Conservation (phyloP, 2,797 vertebrate genomes). For the Lophotriccus pileatus region DNA sequence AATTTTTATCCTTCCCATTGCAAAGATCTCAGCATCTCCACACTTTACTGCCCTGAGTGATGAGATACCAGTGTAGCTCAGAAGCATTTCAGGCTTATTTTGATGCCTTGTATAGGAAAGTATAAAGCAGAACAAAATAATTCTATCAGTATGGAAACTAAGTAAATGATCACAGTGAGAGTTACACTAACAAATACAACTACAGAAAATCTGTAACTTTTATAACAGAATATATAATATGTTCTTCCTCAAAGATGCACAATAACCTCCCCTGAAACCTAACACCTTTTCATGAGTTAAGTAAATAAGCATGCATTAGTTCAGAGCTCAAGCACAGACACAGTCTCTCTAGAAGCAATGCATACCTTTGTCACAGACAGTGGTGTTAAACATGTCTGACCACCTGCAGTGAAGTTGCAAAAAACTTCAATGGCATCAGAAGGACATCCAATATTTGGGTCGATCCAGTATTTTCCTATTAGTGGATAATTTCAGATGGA, state of each 20-base stretch:
- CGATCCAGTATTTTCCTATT: constrained; percentile 95
- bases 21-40: neutral
- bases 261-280: neutral
- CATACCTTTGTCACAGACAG: constrained; percentile 86
- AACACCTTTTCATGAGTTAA: neutral
- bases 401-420: constrained; percentile 96
- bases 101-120: neutral
- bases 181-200: neutral
- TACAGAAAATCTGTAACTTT: neutral
- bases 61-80: neutral
- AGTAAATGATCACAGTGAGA: neutral
- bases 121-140: neutral
- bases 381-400: constrained; percentile 92
- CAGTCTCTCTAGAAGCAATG: neutral
- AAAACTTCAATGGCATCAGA: constrained; percentile 96
- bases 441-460: constrained; percentile 94
- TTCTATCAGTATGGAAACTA: neutral
- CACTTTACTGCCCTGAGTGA: neutral
- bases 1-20: neutral
- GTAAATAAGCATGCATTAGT: neutral
- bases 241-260: neutral
- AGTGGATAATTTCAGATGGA: neutral
- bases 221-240: neutral
- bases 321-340: neutral
- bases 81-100: neutral